Evolutionary conservation across 1,140 invertebrate species (phyloP).

Genomic region (Drosophila tani): DNA sequence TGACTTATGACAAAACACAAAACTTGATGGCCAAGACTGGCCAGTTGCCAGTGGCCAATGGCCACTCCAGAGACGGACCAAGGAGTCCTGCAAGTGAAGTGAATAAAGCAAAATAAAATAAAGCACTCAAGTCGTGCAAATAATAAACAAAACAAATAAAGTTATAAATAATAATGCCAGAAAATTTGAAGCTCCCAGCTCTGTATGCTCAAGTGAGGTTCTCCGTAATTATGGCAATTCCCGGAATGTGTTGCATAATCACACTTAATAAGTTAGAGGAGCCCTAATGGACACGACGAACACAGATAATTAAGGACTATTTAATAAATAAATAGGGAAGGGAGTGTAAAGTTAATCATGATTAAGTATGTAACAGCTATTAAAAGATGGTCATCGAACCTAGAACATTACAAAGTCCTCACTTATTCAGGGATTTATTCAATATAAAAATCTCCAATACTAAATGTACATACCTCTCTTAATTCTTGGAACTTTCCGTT

Average conservation of each 20-base stretch:
- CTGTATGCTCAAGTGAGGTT: background rate
- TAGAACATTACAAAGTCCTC: no score
- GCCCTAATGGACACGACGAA: background rate
- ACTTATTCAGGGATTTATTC: no score
- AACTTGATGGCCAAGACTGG: constrained; percentile 32
- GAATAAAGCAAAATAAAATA: constrained; percentile 13
- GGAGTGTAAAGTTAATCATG: no score
- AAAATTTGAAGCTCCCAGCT: constrained; percentile 10
- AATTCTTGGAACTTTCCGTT: no score
- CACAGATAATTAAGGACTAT: background rate
- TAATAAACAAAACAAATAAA: constrained; percentile 28
- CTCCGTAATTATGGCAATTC: constrained; percentile 3
- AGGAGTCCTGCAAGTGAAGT: constrained; percentile 4
- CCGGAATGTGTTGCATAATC: constrained; percentile 11
- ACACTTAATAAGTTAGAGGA: background rate
- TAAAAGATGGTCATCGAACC: no score
- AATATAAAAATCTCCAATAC: no score
- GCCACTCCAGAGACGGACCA: constrained; percentile 13
- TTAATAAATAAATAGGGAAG: background rate
- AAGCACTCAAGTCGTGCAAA: constrained; percentile 10
- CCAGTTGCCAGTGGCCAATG: background rate
- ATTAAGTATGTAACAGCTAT: no score
- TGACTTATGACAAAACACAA: constrained; percentile 40
- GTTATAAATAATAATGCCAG: constrained; percentile 34
- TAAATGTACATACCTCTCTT: no score